A percentile compares a stretch with the other conserved stretches of the same genome.
Conservation (phyloP, 35 echinoderm and acorn worm genomes). For the Ophiothrix spiculata region DNA sequence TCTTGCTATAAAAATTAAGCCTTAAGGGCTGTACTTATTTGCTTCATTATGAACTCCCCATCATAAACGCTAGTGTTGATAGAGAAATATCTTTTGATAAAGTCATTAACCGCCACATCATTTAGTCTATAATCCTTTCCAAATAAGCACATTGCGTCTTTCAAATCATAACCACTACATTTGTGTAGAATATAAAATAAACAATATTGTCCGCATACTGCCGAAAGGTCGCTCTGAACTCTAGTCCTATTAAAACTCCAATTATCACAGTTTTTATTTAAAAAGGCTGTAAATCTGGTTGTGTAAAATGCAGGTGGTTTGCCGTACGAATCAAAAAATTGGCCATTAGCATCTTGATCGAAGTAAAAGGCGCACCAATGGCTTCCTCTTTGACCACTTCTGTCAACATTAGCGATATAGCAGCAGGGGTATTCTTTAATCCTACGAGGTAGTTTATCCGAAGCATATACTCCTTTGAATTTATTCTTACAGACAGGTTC, state of each 20-base stretch:
- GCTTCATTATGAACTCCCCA: not conserved
- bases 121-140: not conserved
- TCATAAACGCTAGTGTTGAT: not conserved
- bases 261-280: not conserved
- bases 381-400: not conserved
- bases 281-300: not conserved
- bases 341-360: not conserved
- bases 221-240: constrained; percentile 1
- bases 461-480: constrained; percentile 17
- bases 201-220: constrained; percentile 52
- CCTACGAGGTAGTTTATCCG: constrained; percentile 11
- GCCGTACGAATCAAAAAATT: constrained; percentile 55
- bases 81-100: not conserved
- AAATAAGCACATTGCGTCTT: not conserved
- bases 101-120: not conserved
- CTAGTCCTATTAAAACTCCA: not conserved
- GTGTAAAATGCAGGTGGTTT: constrained; percentile 3
- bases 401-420: constrained; percentile 25
- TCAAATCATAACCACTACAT: not conserved
- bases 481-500: not conserved
- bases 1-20: too few relatives aligned
- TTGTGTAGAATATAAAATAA: constrained; percentile 24
- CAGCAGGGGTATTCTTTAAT: not conserved
- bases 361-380: constrained; percentile 31
- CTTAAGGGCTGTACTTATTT: too few relatives aligned